Base-by-base conservation (phyloP, 2,888 invertebrate genomes). In the Dinocampus coccinellae region DNA sequence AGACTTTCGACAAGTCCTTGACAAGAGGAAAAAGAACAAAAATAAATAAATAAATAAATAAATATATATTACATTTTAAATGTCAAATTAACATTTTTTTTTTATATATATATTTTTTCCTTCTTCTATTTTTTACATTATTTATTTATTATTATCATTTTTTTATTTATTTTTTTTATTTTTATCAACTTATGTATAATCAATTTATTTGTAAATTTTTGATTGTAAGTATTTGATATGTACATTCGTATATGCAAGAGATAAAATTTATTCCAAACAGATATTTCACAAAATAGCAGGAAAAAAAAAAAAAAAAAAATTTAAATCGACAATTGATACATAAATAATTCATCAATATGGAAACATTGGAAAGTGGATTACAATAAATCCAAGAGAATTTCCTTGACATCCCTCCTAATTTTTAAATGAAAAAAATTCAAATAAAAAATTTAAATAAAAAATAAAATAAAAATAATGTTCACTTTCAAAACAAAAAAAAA, bases 301-400 rank as follows among this genome's bases (percentile, higher is more conserved):
- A 20, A 1, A 47, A 16, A 47, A n/a, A 16, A 16, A 47, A 47
- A 10, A 24, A 24, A 9, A 52, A 29, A 58, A 62, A 62, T 62
- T 62, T 22, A 24, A 69, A 69, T 63, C 53, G 62, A 62, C 52
- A 68, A 10, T 47, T 55, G 55, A 62, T 69, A 62, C 16, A 47
- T 47, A 16, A 69, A 69, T 69, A 62, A 69, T 69, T 69, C 69
- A 69, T 69, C 16, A 6, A 58, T n/a, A 20, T 53, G 39, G 39
- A 61, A 61, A 33, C 52, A 62, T 62, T 69, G 55, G 69, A 69
- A 69, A 69, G 69, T 69, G 53, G 39, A 62, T 36, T 39, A 62
- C 42, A 1, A 62, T 62, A 39, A n/a, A 62, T 24, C 24, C 16
- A 1, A 42, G 22, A 24, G 24, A 62, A 39, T 62, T 62, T 62